Evolutionary conservation across 2,888 invertebrate species (phyloP).

Genomic region (Nowickia ferox): DNA sequence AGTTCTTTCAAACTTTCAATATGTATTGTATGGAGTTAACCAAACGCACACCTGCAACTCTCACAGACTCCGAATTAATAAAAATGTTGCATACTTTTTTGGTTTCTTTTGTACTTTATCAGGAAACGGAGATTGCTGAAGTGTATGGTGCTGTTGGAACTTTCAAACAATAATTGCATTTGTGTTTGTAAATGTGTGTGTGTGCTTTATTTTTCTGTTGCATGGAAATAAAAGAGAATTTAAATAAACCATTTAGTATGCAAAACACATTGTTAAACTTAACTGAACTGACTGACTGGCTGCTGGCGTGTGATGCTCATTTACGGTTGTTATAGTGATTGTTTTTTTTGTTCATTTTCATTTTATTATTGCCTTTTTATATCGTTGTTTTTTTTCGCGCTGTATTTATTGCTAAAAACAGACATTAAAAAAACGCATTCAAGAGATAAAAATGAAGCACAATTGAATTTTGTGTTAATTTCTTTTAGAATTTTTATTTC

Average conservation of each 20-base stretch:
- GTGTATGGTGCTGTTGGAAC: conserved; percentile 40
- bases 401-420: conserved; percentile 42
- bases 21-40: not conserved
- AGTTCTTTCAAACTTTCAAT: not conserved
- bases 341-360: conserved; percentile 14
- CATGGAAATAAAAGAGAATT: conserved; percentile 29
- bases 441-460: conserved; percentile 66
- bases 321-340: conserved; percentile 65
- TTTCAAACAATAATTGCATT: conserved; percentile 59
- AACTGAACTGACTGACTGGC: conserved; percentile 63
- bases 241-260: conserved; percentile 63
- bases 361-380: not conserved
- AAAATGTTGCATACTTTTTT: conserved; percentile 40
- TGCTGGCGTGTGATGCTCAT: conserved; percentile 55
- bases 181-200: conserved; percentile 17
- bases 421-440: conserved; percentile 60
- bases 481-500: conserved; percentile 8
- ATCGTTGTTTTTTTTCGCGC: not conserved
- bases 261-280: conserved; percentile 69
- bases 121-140: conserved; percentile 63
- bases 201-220: not conserved
- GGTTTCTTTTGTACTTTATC: conserved; percentile 12
- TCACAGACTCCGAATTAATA: not conserved
- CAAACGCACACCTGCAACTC: not conserved
- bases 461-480: conserved; percentile 65